Percentiles rank a stretch among this genome's conserved stretches.
phyloP scores from a whole-genome alignment of 2,888 invertebrate genomes.

The Leucoptera coffeella region DNA sequence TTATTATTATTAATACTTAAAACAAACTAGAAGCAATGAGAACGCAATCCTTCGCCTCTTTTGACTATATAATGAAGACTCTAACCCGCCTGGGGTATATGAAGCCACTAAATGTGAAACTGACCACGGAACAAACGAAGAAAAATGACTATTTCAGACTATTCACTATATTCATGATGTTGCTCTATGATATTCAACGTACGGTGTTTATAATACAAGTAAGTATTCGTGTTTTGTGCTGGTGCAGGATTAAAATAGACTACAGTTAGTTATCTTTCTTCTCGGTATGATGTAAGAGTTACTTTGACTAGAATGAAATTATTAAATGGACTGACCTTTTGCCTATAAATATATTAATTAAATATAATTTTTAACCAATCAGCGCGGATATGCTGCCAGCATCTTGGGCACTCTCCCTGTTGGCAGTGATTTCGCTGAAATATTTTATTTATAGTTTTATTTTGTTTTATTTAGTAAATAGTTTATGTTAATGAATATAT shows the following conservation, averaged over 20 bases:
- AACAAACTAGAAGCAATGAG: neutral
- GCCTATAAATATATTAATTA: too few relatives aligned
- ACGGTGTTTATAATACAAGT: slow-evolving; percentile 3
- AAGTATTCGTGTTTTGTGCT: too few relatives aligned
- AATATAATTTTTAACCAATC: too few relatives aligned
- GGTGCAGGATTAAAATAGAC: too few relatives aligned
- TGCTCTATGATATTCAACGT: slow-evolving; percentile 4
- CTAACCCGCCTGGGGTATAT: slow-evolving; percentile 1
- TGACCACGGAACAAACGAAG: neutral
- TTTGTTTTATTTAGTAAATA: too few relatives aligned
- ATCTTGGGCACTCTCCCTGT: too few relatives aligned
- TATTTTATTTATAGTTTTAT: too few relatives aligned
- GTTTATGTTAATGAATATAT: too few relatives aligned
- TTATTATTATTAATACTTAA: neutral
- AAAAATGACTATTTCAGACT: slow-evolving; percentile 1
- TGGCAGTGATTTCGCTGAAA: too few relatives aligned
- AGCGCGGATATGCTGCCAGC: too few relatives aligned
- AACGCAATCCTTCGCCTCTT: neutral
- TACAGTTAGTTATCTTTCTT: too few relatives aligned
- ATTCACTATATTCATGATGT: slow-evolving; percentile 2
- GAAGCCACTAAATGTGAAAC: neutral
- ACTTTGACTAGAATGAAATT: neutral
- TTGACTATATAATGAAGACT: neutral
- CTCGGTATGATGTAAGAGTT: neutral
- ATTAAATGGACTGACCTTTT: too few relatives aligned